A percentile compares a stretch with the other conserved stretches of the same genome.
Evolutionary conservation across 2,888 invertebrate genomes (phyloP).

Genomic region (Scaeva pyrastri): DNA sequence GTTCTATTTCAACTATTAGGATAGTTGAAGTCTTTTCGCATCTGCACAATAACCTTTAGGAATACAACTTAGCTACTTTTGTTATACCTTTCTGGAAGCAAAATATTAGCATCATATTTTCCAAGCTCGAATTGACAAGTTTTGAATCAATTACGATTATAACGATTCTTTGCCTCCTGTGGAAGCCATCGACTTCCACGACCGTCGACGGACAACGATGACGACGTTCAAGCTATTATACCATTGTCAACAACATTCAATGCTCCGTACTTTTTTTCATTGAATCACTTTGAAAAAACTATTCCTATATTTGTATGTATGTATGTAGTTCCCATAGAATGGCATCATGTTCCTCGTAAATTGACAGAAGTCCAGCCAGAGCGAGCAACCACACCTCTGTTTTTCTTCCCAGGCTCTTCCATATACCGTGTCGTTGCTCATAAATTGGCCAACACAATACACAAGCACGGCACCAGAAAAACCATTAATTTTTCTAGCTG

Average conservation of each 20-base stretch:
- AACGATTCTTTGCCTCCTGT: not conserved
- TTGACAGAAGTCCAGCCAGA: constrained; percentile 20
- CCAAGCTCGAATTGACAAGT: not conserved
- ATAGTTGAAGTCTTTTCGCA: no score
- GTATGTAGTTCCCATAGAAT: not conserved
- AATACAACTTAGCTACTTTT: no score
- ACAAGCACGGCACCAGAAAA: constrained; percentile 53
- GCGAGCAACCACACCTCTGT: not conserved
- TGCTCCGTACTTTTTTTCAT: constrained; percentile 24
- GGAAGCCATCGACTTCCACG: not conserved
- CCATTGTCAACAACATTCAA: constrained; percentile 29
- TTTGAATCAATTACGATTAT: constrained; percentile 12
- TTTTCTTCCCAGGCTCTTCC: not conserved
- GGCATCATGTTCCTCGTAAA: constrained; percentile 37
- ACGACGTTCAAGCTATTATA: not conserved
- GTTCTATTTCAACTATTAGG: no score
- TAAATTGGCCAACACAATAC: constrained; percentile 65
- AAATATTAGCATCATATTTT: not conserved
- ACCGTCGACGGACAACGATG: not conserved
- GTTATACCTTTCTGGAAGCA: no score
- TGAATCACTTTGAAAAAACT: constrained; percentile 40
- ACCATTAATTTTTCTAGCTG: constrained; percentile 74
- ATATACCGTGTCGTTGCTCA: constrained; percentile 58
- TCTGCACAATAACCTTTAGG: no score
- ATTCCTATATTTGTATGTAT: no score